Base-by-base conservation (phyloP, 92 coral and sea anemone species). In the Epizoanthus rinbou region DNA sequence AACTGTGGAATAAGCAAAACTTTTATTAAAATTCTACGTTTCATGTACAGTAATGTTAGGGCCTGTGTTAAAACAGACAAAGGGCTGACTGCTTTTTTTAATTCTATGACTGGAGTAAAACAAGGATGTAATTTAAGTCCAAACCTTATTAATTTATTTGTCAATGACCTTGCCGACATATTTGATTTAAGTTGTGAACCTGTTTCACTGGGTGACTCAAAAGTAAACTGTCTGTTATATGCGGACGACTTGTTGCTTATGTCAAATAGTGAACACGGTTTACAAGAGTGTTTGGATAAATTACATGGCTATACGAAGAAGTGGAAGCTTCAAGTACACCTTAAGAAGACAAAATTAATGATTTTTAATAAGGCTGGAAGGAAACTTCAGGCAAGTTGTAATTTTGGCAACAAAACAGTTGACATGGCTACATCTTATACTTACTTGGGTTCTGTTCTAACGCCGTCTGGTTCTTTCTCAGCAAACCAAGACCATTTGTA, bases 31-130 rank as follows among this genome's bases (percentile, higher is more conserved):
- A 64, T 62, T 16, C 39, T 76, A 18, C 9, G 41, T 17, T 57
- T 35, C 37, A 80, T 41, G 81, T 76, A 76, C 17, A 19, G 4
- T 3, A 67, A 67, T 67, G 73, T 67, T 6, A 67, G 73, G 13
- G 31, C 45, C 22, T 67, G 73, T 57, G 52, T 67, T 67, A 76
- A 57, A 57, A 76, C 50, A 58, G 21, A 45, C 53, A 65, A 76
- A n/a, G 69, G 82, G 6, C 15, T 35, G 21, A 76, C 82, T 9
- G 50, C 17, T 25, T 76, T 57, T 47, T 76, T 76, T 59, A 10
- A 14, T 1, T 28, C 47, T 3, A 13, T 10, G 21, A 11, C 10
- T 1, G 14, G 14, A 2, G 47, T 72, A 2, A 28, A 28, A 41
- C 47, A 72, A 7, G 54, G 54, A 5, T 28, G 54, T 5, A 72